Percentiles rank a stretch among this genome's conserved stretches.
Conservation (phyloP, 2,888 invertebrate species). For the Tenthredo livida region DNA sequence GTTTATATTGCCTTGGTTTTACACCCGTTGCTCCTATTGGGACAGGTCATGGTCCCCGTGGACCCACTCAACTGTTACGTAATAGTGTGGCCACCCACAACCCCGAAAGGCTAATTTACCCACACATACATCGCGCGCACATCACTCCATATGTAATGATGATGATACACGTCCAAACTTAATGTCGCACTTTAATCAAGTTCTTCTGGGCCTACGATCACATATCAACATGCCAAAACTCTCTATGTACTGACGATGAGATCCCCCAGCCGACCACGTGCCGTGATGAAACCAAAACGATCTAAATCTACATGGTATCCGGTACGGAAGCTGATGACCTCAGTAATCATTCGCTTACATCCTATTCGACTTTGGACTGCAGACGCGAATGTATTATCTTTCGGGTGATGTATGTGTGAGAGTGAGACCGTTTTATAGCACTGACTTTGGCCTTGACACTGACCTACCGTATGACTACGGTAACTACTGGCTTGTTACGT, state of each 20-base stretch:
- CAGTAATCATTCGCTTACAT: not conserved
- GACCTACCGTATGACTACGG: slow-evolving; percentile 62
- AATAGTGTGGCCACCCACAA: not conserved
- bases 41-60: slow-evolving; percentile 71
- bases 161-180: not conserved
- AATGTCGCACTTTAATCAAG: not conserved
- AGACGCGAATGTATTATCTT: not conserved
- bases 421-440: not conserved
- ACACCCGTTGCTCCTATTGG: slow-evolving; percentile 72
- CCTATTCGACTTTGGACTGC: not conserved
- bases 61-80: slow-evolving; percentile 18
- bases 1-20: slow-evolving; percentile 77
- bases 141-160: not conserved
- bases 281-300: not conserved
- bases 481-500: slow-evolving; percentile 23
- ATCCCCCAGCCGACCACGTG: not conserved
- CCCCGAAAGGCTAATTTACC: not conserved
- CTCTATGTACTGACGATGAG: not conserved
- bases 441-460: slow-evolving; percentile 74
- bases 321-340: not conserved
- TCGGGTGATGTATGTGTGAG: not conserved
- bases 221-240: not conserved
- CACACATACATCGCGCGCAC: not conserved
- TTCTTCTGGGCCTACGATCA: not conserved
- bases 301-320: not conserved